Base-by-base conservation (phyloP, 2,113 vertebrate genomes). In the Caracal caracal region DNA sequence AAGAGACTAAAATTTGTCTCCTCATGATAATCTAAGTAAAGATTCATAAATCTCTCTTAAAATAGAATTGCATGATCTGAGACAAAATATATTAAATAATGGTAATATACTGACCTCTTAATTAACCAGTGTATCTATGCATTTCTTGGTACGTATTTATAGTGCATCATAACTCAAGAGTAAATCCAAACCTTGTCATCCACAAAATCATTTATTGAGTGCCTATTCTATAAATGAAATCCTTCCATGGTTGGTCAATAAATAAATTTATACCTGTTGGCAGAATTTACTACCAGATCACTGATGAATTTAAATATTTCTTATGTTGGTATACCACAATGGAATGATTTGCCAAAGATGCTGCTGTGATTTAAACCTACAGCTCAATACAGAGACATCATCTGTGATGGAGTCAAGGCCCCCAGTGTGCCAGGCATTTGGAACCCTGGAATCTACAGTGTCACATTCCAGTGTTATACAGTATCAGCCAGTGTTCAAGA, bases 1-100 rank as follows among this genome's bases (percentile, higher is more conserved):
- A 49, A 79, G 75, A 93, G 35, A 56, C 63, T 87, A 87, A 87
- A 93, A 87, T 30, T 22, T 93, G 73, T 87, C 16, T 87, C 26
- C 83, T 93, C 24, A 70, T 79, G 73, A 35, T 35, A 87, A 79
- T 80, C 20, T 47, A 70, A 70, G 22, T 80, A 40, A 61, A 80
- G 37, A 61, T 80, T 56, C 13, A 24, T 43, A 90, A 65, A 59
- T 83, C 5, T 16, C 47, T 53, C 12, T 84, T 90, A 78, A 90
- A 76, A 90, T 56, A 59, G 43, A 66, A 59, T 40, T 68, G 37
- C 33, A 24, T 95, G 70, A 85, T 30, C 33, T 75, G 30, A 76
- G 35, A 83, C 35, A 83, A 51, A 66, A 43, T 61, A 88, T 81
- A 40, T 49, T 63, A 68, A 90, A 61, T 65, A 65, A 59, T 95